phyloP scores from a whole-genome alignment of 2,888 invertebrate genomes.

The Bugula neritina region DNA sequence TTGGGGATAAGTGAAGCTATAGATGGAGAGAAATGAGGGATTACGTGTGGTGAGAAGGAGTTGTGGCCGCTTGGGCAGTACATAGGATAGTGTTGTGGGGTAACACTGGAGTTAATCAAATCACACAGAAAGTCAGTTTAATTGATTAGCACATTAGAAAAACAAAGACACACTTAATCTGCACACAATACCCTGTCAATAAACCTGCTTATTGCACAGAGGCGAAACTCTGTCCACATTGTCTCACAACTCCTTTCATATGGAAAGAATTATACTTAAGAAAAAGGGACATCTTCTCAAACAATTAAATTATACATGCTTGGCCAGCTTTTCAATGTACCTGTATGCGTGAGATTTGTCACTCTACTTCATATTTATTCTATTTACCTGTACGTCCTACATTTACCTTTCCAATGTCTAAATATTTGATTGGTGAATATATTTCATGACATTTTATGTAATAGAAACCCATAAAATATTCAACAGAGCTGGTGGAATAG shows the following conservation, averaged over 20 bases:
- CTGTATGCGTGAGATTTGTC: too few relatives aligned
- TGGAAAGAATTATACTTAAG: background rate
- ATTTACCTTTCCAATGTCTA: too few relatives aligned
- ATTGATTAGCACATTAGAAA: conserved; percentile 5
- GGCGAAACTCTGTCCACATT: background rate
- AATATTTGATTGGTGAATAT: too few relatives aligned
- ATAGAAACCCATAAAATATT: too few relatives aligned
- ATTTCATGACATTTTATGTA: too few relatives aligned
- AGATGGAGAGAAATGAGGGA: too few relatives aligned
- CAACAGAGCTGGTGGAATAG: too few relatives aligned
- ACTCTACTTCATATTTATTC: too few relatives aligned
- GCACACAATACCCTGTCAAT: conserved; percentile 14
- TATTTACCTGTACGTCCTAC: too few relatives aligned
- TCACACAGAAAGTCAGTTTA: conserved; percentile 25
- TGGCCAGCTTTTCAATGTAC: too few relatives aligned
- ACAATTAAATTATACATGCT: background rate
- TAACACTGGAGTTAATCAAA: conserved; percentile 2
- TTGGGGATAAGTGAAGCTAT: too few relatives aligned
- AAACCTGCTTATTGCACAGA: background rate
- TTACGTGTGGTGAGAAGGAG: too few relatives aligned
- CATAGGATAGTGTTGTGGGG: background rate
- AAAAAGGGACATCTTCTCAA: background rate
- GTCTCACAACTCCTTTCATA: background rate
- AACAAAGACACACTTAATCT: conserved; percentile 3
- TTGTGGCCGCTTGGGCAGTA: background rate